Evolutionary conservation across 1,140 invertebrate species (phyloP), one percentile per base, ranked within the genome.

Genomic region (Tetramorium simillimum): DNA sequence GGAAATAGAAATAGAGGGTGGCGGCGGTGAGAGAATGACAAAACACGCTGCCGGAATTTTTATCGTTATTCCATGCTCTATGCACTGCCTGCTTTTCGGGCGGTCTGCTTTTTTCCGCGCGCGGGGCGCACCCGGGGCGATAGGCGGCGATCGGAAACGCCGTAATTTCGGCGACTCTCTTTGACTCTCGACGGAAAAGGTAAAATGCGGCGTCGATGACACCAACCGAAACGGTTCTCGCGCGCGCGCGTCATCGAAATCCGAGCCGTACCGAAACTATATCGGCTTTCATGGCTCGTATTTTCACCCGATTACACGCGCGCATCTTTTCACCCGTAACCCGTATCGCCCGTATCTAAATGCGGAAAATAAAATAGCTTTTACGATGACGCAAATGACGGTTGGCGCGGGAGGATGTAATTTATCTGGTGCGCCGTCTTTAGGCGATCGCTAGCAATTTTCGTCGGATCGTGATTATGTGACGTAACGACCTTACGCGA

Each of bases 381-480:
- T 53, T 51, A 21, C 37, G 9, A 21, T 12, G 28, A 67, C 18
- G 40, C 65, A 1, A 43, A 6, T 0, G 12, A n/a, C 33, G 21
- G 16, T 43, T 6, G 9, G 16, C 21, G n/a, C 9, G 58, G 49
- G 24, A 18, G 24, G 16, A 14, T 16, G 46, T 33, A 24, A 37
- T 73, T 24, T 81, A 37, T 49, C 69, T 84, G 40, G 21, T 46
- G 60, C 21, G 40, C 18, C 28, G 58, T 80, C 73, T 81, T 86
- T 24, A 85, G 24, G 40, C 46, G 62, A 85, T 80, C 84, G 73
- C 37, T 51, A 85, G 60, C 82, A 85, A 86, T 86, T 86, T 86
- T 81, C 51, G 85, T 84, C 14, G 37, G 65, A 37, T 67, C 51
- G 46, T 53, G 84, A 85, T 85, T 85, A 85, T 49, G 33, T 80